Evolutionary conservation across 2,888 invertebrate genomes (phyloP).

Genomic region (Eugnorisma glareosa): DNA sequence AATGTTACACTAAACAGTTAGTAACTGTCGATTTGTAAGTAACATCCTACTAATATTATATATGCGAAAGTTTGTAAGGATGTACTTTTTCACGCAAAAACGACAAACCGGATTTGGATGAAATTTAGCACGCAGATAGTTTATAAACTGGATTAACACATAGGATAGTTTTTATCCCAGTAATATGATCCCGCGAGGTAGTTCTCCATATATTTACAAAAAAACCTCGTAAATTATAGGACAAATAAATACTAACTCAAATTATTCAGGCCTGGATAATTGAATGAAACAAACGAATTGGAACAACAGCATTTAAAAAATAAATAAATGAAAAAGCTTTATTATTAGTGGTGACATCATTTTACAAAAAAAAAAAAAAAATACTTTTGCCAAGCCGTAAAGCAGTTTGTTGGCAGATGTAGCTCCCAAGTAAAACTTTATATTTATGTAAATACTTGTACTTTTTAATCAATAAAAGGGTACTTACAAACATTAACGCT

Average conservation of each 20-base stretch:
- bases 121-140: no score
- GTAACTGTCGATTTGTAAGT: background rate
- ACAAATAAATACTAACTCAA: background rate
- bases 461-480: background rate
- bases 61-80: no score
- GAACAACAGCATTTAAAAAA: background rate
- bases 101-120: no score
- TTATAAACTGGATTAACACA: no score
- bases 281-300: slow-evolving; percentile 2
- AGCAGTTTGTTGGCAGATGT: background rate
- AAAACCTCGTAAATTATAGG: background rate
- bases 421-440: background rate
- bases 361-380: background rate
- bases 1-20: background rate
- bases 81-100: no score
- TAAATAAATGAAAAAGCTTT: no score
- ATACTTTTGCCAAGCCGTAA: background rate
- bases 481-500: background rate
- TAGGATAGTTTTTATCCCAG: no score
- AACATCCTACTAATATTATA: background rate
- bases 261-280: background rate
- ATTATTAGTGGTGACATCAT: background rate
- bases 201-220: background rate
- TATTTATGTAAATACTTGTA: background rate
- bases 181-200: no score